Evolutionary conservation across 2,113 vertebrate species (phyloP).

Genomic region (Gadus chalcogrammus): DNA sequence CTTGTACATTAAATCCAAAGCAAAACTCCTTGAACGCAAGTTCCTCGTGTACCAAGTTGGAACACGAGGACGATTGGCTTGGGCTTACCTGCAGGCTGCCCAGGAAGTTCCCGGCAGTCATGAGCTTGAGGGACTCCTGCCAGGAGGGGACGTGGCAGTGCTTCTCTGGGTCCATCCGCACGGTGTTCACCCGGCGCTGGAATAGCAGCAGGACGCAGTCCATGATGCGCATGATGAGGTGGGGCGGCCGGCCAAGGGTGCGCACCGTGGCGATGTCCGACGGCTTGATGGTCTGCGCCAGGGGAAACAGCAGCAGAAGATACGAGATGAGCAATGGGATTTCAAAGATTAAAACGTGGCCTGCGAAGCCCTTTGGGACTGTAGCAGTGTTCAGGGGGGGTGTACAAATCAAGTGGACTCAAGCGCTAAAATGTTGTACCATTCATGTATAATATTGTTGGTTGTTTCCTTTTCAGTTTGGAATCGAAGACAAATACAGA

Average conservation of each 20-base stretch:
- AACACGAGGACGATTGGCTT: neutral
- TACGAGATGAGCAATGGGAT: neutral
- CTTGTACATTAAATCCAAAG: too few relatives aligned
- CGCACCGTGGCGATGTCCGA: slow-evolving; percentile 92
- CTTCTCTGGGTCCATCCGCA: slow-evolving; percentile 84
- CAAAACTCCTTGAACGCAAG: too few relatives aligned
- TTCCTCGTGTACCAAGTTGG: too few relatives aligned
- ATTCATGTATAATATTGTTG: too few relatives aligned
- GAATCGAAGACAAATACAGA: too few relatives aligned
- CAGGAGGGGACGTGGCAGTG: slow-evolving; percentile 82
- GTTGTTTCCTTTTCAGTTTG: too few relatives aligned
- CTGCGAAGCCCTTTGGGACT: too few relatives aligned
- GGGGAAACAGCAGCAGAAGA: slow-evolving; percentile 3
- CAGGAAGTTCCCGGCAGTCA: slow-evolving; percentile 94
- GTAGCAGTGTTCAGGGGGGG: too few relatives aligned
- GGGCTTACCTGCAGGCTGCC: slow-evolving; percentile 85
- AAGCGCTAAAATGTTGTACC: too few relatives aligned
- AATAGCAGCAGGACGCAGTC: slow-evolving; percentile 94
- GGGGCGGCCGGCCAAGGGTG: slow-evolving; percentile 88
- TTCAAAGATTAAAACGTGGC: too few relatives aligned
- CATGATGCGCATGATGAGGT: slow-evolving; percentile 98
- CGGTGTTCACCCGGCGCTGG: slow-evolving; percentile 80
- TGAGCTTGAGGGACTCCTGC: slow-evolving; percentile 95
- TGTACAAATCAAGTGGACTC: too few relatives aligned
- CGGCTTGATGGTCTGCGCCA: slow-evolving; percentile 87